Evolutionary conservation across 2,113 vertebrate genomes (phyloP), one percentile per base, ranked within the genome.

Genomic region (Silurus glanis): DNA sequence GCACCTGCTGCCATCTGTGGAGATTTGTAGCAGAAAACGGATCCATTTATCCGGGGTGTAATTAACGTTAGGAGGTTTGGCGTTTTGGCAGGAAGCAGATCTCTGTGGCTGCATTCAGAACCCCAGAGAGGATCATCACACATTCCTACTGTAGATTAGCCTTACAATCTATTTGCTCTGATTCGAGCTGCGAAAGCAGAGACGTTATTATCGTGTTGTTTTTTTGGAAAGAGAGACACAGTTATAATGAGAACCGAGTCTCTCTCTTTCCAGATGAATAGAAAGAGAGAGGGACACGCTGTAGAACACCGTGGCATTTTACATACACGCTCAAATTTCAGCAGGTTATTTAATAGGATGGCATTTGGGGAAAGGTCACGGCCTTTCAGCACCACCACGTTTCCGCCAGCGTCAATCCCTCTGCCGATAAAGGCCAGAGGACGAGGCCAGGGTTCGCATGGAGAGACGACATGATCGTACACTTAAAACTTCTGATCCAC

Each of bases 311-410:
- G 88, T 94, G 93, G 91, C 92, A 94, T 95, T 95, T 94, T 91
- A 88, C 90, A 91, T 91, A 89, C 79, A 83, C 91, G 86, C 91
- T 90, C 89, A 86, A 88, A 93, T 92, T 92, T 91, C 92, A 90
- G 90, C 88, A 89, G 89, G 85, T 91, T 94, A 90, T 94, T 93
- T 89, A 91, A 92, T 90, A 84, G 90, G 89, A 88, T 95, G 95
- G 90, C 94, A 94, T 95, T 95, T 94, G 79, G 88, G 62, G 23
- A 95, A 95, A 95, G 95, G 95, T 92, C 91, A 90, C 87, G 91
- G 92, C 95, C 95, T 95, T 95, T 95, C 78, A 88, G 91, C 90
- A 89, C 92, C 93, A 90, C 88, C 92, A 92, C 86, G 90, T 87
- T 91, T 89, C 88, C 89, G 91, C 88, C 83, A 62, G 88, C 91